phyloP scores from a whole-genome alignment of 1,140 invertebrate genomes.

The Eurosta solidaginis region DNA sequence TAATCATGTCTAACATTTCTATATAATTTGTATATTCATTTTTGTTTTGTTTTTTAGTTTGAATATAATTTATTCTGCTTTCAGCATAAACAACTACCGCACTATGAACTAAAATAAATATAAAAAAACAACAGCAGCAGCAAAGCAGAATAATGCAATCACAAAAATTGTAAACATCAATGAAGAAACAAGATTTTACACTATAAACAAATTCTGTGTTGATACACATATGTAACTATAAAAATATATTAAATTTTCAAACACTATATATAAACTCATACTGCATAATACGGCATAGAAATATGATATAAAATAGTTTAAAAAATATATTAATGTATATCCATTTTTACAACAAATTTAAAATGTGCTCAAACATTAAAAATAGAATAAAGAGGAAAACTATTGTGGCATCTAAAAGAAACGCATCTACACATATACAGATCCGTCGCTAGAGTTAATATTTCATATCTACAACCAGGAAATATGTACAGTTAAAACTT shows the following conservation, averaged over 20 bases:
- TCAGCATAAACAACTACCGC: conserved; percentile 31
- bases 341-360: not conserved
- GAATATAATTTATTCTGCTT: conserved; percentile 23
- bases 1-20: conserved; percentile 34
- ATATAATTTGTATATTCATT: conserved; percentile 23
- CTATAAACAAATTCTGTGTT: not conserved
- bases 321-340: not conserved
- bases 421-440: not conserved
- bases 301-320: not conserved
- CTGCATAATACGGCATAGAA: not conserved
- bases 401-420: not conserved
- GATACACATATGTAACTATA: not conserved
- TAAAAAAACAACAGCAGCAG: not conserved
- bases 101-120: too few relatives aligned
- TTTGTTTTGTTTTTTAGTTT: not conserved
- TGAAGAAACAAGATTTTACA: conserved; percentile 22
- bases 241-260: not conserved
- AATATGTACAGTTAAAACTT: not conserved
- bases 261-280: not conserved
- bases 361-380: conserved; percentile 6
- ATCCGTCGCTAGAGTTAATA: conserved; percentile 10
- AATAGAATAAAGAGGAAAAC: not conserved
- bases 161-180: not conserved
- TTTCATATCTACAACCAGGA: not conserved
- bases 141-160: not conserved